Percentiles rank a stretch among this genome's conserved stretches.
Conservation (phyloP, 2,888 invertebrate species). For the Microctonus aethiopoides region DNA sequence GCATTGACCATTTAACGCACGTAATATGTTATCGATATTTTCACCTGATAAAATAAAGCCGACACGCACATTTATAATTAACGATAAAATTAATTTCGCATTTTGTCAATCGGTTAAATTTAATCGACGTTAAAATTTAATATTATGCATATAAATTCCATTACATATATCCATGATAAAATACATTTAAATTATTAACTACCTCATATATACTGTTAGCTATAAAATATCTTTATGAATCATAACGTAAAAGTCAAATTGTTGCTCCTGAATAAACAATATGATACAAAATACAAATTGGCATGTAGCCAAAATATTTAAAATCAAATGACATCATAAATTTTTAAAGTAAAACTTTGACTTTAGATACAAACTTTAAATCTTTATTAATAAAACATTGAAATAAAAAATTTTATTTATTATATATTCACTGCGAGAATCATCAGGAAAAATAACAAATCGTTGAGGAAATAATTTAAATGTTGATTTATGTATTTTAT, state of each 20-base stretch:
- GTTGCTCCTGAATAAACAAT: not conserved
- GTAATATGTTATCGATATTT: not conserved
- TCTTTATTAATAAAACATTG: too few relatives aligned
- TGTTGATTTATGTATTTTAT: not conserved
- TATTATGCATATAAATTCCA: not conserved
- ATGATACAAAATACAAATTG: not conserved
- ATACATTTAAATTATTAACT: not conserved
- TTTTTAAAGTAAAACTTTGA: too few relatives aligned
- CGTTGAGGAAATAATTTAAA: too few relatives aligned
- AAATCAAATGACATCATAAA: too few relatives aligned
- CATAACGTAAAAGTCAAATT: slow-evolving; percentile 6
- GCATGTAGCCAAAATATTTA: slow-evolving; percentile 1
- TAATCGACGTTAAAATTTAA: not conserved
- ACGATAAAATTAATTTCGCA: not conserved
- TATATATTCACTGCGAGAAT: too few relatives aligned
- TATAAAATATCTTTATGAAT: slow-evolving; percentile 5
- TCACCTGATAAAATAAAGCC: not conserved
- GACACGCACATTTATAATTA: not conserved
- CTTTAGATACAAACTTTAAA: too few relatives aligned
- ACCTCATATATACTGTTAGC: not conserved
- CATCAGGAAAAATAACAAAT: too few relatives aligned
- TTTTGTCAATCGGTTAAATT: not conserved
- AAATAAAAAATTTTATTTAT: too few relatives aligned
- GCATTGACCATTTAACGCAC: not conserved
- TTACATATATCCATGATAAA: not conserved